A percentile compares a stretch with the other conserved stretches of the same genome.
Conservation (phyloP, 2,888 invertebrate genomes). For the Muscina levida region DNA sequence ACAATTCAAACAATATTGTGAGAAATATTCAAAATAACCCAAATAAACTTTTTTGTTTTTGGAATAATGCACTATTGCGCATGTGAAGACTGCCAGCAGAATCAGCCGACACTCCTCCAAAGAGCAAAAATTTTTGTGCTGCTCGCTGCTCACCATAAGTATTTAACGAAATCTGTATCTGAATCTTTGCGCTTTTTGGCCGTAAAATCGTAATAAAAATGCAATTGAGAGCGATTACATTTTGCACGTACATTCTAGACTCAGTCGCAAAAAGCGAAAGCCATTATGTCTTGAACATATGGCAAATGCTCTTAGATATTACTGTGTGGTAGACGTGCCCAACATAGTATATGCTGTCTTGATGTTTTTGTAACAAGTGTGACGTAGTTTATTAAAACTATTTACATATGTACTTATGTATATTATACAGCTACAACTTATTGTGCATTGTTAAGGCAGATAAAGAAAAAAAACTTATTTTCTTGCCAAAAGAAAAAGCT, state of each 20-base stretch:
- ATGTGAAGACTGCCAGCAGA: constrained; percentile 29
- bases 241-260: neutral
- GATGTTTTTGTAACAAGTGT: neutral
- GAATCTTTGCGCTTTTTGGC: constrained; percentile 1
- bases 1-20: neutral
- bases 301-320: neutral
- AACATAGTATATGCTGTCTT: neutral
- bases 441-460: too few relatives aligned
- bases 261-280: neutral
- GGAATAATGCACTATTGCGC: constrained; percentile 55
- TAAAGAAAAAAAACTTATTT: too few relatives aligned
- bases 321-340: neutral
- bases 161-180: neutral
- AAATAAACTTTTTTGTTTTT: constrained; percentile 14
- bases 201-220: constrained; percentile 16
- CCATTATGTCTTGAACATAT: constrained; percentile 16
- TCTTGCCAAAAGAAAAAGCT: neutral
- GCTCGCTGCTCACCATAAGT: neutral
- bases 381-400: neutral
- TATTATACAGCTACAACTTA: too few relatives aligned
- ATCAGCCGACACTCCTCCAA: constrained; percentile 33
- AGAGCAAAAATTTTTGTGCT: constrained; percentile 4
- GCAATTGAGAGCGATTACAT: neutral
- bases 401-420: too few relatives aligned
- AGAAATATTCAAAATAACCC: too few relatives aligned